phyloP scores from a whole-genome alignment of 2,888 invertebrate species.

The Thereva unica region DNA sequence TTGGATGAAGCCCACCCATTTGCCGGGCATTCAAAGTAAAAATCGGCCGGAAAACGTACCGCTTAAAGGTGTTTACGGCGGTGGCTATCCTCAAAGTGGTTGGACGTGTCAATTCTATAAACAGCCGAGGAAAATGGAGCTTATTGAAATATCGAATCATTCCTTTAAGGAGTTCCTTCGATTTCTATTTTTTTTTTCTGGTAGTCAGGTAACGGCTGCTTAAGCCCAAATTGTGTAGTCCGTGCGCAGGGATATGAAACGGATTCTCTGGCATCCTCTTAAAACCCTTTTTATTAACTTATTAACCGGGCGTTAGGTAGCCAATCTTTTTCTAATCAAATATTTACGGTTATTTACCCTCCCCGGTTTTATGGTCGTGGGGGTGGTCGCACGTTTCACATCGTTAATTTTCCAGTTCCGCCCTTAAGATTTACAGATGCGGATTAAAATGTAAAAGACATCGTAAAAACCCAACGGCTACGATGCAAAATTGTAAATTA shows the following conservation, averaged over 20 bases:
- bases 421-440: slow-evolving; percentile 1
- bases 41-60: slow-evolving; percentile 22
- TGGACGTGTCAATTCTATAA: slow-evolving; percentile 4
- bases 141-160: slow-evolving; percentile 30
- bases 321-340: slow-evolving; percentile 37
- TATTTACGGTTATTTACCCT: slow-evolving; percentile 25
- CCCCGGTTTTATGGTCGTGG: slow-evolving; percentile 6
- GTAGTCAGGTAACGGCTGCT: slow-evolving; percentile 15
- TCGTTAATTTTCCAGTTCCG: not conserved
- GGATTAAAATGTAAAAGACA: not conserved
- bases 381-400: too few relatives aligned
- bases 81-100: slow-evolving; percentile 10
- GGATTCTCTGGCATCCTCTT: not conserved
- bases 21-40: slow-evolving; percentile 21
- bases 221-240: slow-evolving; percentile 11
- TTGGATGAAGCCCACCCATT: slow-evolving; percentile 7
- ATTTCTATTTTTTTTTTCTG: slow-evolving; percentile 7
- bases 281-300: slow-evolving; percentile 35
- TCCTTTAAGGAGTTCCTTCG: not conserved
- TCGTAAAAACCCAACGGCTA: too few relatives aligned
- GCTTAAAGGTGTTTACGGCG: not conserved
- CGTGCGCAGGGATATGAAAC: not conserved
- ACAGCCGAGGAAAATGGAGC: slow-evolving; percentile 17
- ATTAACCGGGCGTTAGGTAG: slow-evolving; percentile 25
- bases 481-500: too few relatives aligned